Evolutionary conservation across 2,797 vertebrate species (phyloP).

Genomic region (Pangasius sanitwongsei): DNA sequence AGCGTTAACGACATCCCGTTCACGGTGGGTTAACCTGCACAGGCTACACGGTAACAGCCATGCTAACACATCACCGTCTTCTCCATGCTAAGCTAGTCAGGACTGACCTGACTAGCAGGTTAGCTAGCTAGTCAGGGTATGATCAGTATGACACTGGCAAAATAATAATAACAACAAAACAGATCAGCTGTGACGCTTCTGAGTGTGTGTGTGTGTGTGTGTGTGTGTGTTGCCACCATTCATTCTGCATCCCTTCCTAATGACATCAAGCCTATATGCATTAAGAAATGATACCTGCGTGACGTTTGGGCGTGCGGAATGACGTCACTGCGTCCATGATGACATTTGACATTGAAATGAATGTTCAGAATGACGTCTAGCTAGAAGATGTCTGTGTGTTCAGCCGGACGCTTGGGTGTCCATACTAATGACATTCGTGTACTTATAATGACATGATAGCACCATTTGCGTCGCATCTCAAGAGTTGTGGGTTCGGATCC

Average conservation of each 20-base stretch:
- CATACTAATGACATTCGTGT: too few species aligned
- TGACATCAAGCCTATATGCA: neutral
- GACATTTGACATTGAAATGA: neutral
- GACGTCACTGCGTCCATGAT: neutral
- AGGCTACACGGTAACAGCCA: too few species aligned
- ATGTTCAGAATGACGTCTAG: neutral
- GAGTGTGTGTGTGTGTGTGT: neutral
- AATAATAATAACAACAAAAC: neutral
- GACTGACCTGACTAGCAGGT: neutral
- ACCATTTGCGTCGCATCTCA: too few species aligned
- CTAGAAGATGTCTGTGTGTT: too few species aligned
- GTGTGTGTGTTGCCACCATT: neutral
- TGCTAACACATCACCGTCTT: neutral
- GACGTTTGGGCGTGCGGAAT: neutral
- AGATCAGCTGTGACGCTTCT: neutral
- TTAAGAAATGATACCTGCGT: neutral
- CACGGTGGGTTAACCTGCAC: neutral
- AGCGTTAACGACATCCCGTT: constrained; percentile 25
- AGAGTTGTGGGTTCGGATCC: too few species aligned
- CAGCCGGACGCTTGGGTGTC: too few species aligned
- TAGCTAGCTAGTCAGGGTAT: neutral
- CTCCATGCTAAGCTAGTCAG: neutral
- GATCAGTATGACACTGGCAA: neutral
- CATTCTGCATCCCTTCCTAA: neutral
- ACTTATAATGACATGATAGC: too few species aligned